Conservation (phyloP, 2,113 vertebrate species). For the Rousettus leschenaultii region DNA sequence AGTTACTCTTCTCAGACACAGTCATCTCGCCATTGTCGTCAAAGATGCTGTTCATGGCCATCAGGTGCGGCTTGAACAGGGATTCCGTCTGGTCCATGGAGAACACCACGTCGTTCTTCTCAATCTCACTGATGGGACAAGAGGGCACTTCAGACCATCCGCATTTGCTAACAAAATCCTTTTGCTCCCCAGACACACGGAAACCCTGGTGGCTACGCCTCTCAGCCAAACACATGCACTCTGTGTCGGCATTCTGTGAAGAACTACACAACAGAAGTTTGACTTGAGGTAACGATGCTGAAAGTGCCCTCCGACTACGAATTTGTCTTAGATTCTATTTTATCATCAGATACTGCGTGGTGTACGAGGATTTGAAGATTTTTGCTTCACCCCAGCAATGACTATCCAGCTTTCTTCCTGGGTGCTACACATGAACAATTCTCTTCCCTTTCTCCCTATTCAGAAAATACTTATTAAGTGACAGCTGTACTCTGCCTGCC, state of each 20-base stretch:
- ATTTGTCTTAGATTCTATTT: neutral
- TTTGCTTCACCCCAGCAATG: neutral
- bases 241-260: neutral
- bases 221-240: neutral
- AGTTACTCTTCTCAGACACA: slow-evolving; percentile 81
- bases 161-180: neutral
- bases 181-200: neutral
- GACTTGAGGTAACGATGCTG: fast-evolving
- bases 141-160: slow-evolving; percentile 51
- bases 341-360: fast-evolving
- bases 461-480: neutral
- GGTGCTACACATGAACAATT: fast-evolving
- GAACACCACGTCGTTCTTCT: slow-evolving; percentile 92
- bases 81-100: slow-evolving; percentile 97
- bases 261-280: neutral
- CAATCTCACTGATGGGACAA: slow-evolving; percentile 88
- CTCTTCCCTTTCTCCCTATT: neutral
- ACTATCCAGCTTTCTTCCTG: neutral
- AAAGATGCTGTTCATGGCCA: slow-evolving; percentile 86
- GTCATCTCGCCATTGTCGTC: slow-evolving; percentile 68
- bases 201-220: neutral
- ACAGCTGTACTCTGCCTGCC: neutral
- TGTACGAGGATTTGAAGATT: fast-evolving
- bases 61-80: slow-evolving; percentile 89
- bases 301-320: fast-evolving